Conservation (phyloP, 2,797 vertebrate species). For the Aulostomus chinensis region DNA sequence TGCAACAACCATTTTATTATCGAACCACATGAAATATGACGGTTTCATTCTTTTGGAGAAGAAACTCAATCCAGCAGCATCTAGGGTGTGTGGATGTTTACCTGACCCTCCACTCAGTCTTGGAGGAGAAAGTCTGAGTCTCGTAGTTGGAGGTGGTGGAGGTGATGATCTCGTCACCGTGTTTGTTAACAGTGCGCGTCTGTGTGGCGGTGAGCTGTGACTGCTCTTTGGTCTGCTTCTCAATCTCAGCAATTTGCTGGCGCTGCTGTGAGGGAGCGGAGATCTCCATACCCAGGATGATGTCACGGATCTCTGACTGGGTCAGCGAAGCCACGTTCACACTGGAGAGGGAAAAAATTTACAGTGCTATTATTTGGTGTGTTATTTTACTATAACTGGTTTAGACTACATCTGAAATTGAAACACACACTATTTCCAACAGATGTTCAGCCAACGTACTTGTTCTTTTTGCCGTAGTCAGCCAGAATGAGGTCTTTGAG, state of each 20-base stretch:
- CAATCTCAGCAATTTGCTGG: conserved; percentile 98
- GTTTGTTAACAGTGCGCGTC: conserved; percentile 98
- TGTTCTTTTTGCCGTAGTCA: conserved; percentile 99
- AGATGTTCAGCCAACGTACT: conserved; percentile 78
- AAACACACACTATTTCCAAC: not conserved
- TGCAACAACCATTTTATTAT: not conserved
- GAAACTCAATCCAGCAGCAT: too few species aligned
- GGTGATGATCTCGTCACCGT: conserved; percentile 99
- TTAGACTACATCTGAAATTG: too few species aligned
- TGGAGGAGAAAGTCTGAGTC: conserved; percentile 99
- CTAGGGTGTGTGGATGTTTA: too few species aligned
- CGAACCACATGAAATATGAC: too few species aligned
- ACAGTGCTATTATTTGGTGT: too few species aligned
- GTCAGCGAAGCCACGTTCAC: conserved; percentile 98
- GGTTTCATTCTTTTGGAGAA: too few species aligned
- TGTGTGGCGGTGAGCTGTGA: conserved; percentile 97
- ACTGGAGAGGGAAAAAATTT: conserved; percentile 70
- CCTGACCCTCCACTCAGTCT: conserved; percentile 99
- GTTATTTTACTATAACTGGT: too few species aligned
- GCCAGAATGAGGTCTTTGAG: conserved; percentile 98
- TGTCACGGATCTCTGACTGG: conserved; percentile 98
- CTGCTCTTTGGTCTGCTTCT: conserved; percentile 99
- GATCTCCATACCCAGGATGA: conserved; percentile 99
- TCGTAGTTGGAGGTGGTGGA: conserved; percentile 99
- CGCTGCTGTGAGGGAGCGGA: conserved; percentile 97